phyloP scores from a whole-genome alignment of 2,888 invertebrate species.

The Cataglyphis altisquamis region DNA sequence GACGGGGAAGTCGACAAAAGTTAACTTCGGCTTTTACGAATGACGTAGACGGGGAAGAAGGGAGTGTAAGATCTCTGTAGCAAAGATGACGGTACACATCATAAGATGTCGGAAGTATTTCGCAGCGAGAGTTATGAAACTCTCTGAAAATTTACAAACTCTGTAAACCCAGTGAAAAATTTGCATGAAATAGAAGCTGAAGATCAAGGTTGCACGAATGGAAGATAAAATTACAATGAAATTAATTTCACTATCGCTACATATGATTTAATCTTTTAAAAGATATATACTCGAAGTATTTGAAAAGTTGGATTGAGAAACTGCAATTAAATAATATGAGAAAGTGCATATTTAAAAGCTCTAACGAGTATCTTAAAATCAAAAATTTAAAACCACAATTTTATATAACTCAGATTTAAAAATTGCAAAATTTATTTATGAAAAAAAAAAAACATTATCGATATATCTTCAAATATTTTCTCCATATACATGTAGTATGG shows the following conservation, averaged over 20 bases:
- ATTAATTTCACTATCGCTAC: neutral
- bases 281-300: neutral
- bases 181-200: neutral
- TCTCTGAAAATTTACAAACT: slow-evolving; percentile 24
- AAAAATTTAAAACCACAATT: neutral
- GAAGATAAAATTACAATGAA: neutral
- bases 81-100: slow-evolving; percentile 20
- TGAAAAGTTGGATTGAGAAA: neutral
- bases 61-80: neutral
- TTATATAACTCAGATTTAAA: neutral
- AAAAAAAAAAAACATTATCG: neutral
- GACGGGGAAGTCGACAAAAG: slow-evolving; percentile 33
- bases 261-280: neutral
- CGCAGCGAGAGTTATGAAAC: slow-evolving; percentile 13
- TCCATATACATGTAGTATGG: too few relatives aligned
- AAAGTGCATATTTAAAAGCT: neutral
- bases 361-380: slow-evolving; percentile 5
- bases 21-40: slow-evolving; percentile 40
- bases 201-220: neutral
- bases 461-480: neutral
- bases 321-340: neutral
- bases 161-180: neutral
- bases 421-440: neutral
- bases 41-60: slow-evolving; percentile 24
- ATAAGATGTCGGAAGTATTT: slow-evolving; percentile 27